Evolutionary conservation across 2,113 vertebrate species (phyloP).

Genomic region (Drymodes brunneopygia): DNA sequence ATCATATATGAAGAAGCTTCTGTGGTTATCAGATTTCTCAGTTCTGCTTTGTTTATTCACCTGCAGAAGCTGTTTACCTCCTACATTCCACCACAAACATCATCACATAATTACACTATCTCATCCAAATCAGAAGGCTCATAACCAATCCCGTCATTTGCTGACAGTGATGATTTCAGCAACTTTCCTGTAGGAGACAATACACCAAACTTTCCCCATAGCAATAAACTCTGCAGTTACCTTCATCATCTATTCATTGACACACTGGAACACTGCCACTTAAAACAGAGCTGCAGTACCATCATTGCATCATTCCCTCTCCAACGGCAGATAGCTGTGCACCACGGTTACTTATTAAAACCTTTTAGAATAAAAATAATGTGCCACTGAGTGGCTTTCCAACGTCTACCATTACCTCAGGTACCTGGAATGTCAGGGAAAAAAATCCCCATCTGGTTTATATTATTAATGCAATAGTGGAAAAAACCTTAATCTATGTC

Average conservation of each 20-base stretch:
- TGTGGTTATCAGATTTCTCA: neutral
- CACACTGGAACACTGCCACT: slow-evolving; percentile 51
- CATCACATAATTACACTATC: slow-evolving; percentile 28
- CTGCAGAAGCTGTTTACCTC: slow-evolving; percentile 49
- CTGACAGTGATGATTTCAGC: slow-evolving; percentile 41
- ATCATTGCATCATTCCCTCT: slow-evolving; percentile 18
- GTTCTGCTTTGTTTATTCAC: slow-evolving; percentile 40
- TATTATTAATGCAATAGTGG: slow-evolving; percentile 78
- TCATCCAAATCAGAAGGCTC: slow-evolving; percentile 16
- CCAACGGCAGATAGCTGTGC: slow-evolving; percentile 13
- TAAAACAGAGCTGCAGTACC: slow-evolving; percentile 38
- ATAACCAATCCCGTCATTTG: neutral
- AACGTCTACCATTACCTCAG: slow-evolving; percentile 82
- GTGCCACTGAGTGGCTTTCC: slow-evolving; percentile 71
- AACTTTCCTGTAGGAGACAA: slow-evolving; percentile 22
- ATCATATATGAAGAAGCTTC: neutral
- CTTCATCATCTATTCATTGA: slow-evolving; percentile 45
- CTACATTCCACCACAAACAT: neutral
- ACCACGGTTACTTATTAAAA: slow-evolving; percentile 26
- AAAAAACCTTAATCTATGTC: slow-evolving; percentile 66
- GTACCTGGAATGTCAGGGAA: slow-evolving; percentile 82
- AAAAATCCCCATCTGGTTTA: slow-evolving; percentile 84
- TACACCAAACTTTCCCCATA: slow-evolving; percentile 10
- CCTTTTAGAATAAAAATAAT: slow-evolving; percentile 60
- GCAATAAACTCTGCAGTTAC: slow-evolving; percentile 23